These are phyloP conservation scores for Xanthia icteritia DNA, from an alignment of 2,888 invertebrate species.

Conservation along the genomic window DNA sequence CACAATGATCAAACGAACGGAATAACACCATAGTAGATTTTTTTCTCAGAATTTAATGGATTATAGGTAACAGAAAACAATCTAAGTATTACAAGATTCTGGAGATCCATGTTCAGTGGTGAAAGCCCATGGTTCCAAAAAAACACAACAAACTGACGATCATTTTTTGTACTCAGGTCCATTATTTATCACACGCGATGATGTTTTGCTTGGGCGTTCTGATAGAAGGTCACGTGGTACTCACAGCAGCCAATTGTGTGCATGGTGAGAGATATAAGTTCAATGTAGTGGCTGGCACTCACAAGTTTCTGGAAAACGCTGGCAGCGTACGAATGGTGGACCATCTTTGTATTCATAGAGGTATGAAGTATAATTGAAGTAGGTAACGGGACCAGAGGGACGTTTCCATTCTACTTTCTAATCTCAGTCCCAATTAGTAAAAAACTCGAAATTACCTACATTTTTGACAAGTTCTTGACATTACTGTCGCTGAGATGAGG, in stretches of 20 bases:
- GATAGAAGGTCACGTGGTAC: conserved; percentile 83
- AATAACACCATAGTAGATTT: not conserved
- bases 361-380: conserved; percentile 63
- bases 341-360: conserved; percentile 82
- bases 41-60: not conserved
- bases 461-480: not conserved
- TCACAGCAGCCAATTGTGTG: conserved; percentile 84
- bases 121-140: not conserved
- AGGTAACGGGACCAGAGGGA: not conserved
- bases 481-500: not conserved
- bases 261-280: conserved; percentile 82
- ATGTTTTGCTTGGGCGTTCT: conserved; percentile 84
- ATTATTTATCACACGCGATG: conserved; percentile 84
- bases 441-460: not conserved
- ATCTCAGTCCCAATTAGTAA: not conserved
- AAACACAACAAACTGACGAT: not conserved
- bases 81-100: not conserved
- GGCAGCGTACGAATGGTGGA: conserved; percentile 76
- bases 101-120: too few species aligned
- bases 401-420: not conserved
- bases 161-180: conserved; percentile 71
- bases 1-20: not conserved
- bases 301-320: conserved; percentile 76
- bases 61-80: not conserved
- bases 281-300: conserved; percentile 79